Evolutionary conservation across 2,113 vertebrate genomes (phyloP).

Genomic region (Cichladusa arquata): DNA sequence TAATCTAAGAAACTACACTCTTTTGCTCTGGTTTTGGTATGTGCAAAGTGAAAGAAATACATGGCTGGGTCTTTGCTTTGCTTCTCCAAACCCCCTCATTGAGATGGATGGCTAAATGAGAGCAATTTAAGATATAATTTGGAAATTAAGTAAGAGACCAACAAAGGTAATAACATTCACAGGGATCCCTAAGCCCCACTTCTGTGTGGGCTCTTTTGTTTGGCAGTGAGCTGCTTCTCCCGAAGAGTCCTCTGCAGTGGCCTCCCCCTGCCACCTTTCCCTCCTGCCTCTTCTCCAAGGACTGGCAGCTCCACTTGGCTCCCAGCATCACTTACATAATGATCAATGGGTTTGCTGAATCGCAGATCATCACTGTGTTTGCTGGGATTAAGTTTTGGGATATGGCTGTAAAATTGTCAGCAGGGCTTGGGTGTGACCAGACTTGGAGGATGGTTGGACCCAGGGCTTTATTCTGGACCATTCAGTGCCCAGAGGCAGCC

Average conservation of each 20-base stretch:
- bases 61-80: background rate
- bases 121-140: background rate
- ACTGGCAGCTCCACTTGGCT: background rate
- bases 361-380: background rate
- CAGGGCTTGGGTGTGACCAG: background rate
- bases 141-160: background rate
- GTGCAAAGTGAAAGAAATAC: background rate
- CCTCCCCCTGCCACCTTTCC: rapidly evolving
- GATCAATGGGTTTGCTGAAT: background rate
- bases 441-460: background rate
- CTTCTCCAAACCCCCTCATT: background rate
- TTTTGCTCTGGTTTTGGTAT: background rate
- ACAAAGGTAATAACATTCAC: background rate
- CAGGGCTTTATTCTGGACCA: background rate
- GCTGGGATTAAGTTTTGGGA: background rate
- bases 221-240: background rate
- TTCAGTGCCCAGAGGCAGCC: background rate
- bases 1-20: background rate
- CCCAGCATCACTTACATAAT: background rate
- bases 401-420: background rate
- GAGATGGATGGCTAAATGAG: background rate
- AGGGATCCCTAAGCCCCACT: background rate
- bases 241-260: background rate
- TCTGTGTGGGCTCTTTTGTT: rapidly evolving
- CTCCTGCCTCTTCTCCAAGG: background rate